phyloP scores from a whole-genome alignment of 2,797 vertebrate species.

The Tamandua tetradactyla region DNA sequence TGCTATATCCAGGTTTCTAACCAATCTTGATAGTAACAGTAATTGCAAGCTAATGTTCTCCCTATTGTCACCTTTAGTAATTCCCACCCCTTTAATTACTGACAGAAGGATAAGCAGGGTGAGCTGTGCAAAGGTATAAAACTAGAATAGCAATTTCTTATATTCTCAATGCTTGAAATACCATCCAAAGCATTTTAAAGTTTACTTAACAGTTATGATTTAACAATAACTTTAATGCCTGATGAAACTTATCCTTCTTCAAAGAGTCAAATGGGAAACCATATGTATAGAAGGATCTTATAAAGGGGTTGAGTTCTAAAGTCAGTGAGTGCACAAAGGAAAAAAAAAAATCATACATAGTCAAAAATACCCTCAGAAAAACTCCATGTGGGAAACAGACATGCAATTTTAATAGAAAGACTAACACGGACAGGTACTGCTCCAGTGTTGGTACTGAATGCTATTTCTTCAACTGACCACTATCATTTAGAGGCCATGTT shows the following conservation, averaged over 20 bases:
- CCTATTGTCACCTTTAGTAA: background rate
- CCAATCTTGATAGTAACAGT: background rate
- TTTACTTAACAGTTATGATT: background rate
- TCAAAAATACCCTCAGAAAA: slow-evolving; percentile 16
- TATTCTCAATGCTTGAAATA: background rate
- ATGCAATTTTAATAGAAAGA: background rate
- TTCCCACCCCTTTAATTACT: slow-evolving; percentile 27
- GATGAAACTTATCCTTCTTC: background rate
- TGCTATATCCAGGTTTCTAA: background rate
- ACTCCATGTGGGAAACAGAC: background rate
- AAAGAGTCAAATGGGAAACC: slow-evolving; percentile 47
- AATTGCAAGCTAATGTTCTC: background rate
- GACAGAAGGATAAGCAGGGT: background rate
- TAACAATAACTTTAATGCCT: background rate
- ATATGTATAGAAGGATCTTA: slow-evolving; percentile 28
- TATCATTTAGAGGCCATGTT: background rate
- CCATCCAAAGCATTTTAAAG: background rate
- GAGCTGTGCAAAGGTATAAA: background rate
- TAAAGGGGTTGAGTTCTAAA: slow-evolving; percentile 2
- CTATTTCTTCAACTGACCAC: background rate
- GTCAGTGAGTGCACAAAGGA: background rate
- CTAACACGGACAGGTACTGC: background rate
- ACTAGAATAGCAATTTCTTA: background rate
- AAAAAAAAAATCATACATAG: background rate
- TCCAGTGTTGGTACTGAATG: background rate